Conservation (phyloP, 1,140 invertebrate genomes). For the Epicauta chinensis region DNA sequence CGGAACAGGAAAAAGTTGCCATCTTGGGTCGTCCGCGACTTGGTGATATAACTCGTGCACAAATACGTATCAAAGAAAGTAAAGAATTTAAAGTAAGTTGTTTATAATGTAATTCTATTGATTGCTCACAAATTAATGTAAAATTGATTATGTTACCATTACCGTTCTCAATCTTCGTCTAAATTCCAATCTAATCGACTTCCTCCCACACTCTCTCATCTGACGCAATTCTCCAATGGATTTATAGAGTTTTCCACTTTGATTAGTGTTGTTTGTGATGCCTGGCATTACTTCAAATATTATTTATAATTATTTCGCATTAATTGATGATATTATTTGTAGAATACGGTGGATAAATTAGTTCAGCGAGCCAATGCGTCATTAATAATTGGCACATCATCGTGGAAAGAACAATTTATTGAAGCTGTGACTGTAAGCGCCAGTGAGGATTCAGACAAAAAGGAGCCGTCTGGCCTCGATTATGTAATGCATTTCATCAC, state of each 20-base stretch:
- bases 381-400: slow-evolving; percentile 88
- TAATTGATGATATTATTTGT: slow-evolving; percentile 21
- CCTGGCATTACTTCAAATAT: no score
- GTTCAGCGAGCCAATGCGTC: slow-evolving; percentile 94
- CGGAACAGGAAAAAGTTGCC: slow-evolving; percentile 82
- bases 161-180: no score
- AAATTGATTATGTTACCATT: no score
- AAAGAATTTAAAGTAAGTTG: slow-evolving; percentile 95
- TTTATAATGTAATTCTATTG: not conserved
- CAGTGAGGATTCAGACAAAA: slow-evolving; percentile 60
- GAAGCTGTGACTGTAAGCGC: slow-evolving; percentile 92
- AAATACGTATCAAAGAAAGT: slow-evolving; percentile 91
- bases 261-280: no score
- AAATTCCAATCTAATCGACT: no score
- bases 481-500: slow-evolving; percentile 96
- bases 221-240: no score
- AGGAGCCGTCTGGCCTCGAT: slow-evolving; percentile 75
- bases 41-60: slow-evolving; percentile 75
- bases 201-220: no score
- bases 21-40: slow-evolving; percentile 84
- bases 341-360: slow-evolving; percentile 97
- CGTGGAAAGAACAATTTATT: slow-evolving; percentile 97
- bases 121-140: no score
- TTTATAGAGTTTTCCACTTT: no score
- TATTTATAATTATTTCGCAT: no score